Evolutionary conservation across 2,797 vertebrate genomes (phyloP).

Genomic region (Picus viridis): DNA sequence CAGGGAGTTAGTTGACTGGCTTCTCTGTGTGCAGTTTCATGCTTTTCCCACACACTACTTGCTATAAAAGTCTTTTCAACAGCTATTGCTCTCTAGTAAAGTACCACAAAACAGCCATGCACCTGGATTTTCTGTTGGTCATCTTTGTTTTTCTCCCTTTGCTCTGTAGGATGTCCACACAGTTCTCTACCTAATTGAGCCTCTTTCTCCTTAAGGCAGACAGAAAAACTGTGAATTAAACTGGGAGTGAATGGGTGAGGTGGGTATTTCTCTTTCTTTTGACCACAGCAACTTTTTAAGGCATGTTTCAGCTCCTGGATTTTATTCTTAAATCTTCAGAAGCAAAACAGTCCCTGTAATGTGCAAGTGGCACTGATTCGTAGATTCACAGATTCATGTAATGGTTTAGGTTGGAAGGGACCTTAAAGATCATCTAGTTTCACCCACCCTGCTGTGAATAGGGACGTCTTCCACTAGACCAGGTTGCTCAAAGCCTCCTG

Average conservation of each 20-base stretch:
- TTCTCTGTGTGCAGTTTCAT: not conserved
- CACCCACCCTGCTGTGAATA: no score
- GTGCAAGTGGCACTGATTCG: not conserved
- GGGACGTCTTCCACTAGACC: no score
- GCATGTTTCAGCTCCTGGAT: not conserved
- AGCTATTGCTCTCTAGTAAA: not conserved
- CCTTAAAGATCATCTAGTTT: no score
- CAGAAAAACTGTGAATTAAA: not conserved
- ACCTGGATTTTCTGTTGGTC: not conserved
- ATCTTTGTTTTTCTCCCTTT: not conserved
- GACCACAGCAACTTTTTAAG: not conserved
- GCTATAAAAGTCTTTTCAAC: not conserved
- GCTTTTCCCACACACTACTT: not conserved
- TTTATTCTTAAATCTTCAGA: not conserved
- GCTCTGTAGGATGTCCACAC: not conserved
- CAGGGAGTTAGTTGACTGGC: not conserved
- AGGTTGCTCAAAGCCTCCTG: not conserved
- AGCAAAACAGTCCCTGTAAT: not conserved
- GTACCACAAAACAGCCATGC: not conserved
- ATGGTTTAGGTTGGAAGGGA: no score
- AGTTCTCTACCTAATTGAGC: fast-evolving
- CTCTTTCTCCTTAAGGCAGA: not conserved
- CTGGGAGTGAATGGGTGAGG: fast-evolving
- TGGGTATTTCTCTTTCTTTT: not conserved
- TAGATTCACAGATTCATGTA: no score